Evolutionary conservation across 2,797 vertebrate species (phyloP).

Genomic region (Cheirogaleus major): DNA sequence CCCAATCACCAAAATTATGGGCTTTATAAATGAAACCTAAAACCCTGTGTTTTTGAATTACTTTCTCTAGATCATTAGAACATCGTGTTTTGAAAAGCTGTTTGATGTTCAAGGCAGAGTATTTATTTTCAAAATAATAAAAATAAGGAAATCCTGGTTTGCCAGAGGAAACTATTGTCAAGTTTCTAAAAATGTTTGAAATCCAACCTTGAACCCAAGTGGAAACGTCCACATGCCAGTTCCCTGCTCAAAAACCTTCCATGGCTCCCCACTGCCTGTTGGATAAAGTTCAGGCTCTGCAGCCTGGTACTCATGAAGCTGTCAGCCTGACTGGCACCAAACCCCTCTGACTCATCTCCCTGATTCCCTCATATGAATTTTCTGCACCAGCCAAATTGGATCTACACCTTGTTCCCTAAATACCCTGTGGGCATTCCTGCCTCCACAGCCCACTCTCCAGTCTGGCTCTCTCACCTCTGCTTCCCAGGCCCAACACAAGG

Average conservation of each 20-base stretch:
- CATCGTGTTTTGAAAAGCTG: slow-evolving; percentile 75
- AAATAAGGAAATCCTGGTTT: slow-evolving; percentile 74
- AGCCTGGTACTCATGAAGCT: neutral
- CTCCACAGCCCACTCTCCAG: neutral
- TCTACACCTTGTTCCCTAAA: neutral
- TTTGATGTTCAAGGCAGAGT: slow-evolving; percentile 77
- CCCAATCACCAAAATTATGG: slow-evolving; percentile 69
- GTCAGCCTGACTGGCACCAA: neutral
- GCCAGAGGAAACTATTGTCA: slow-evolving; percentile 71
- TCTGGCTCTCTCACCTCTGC: neutral
- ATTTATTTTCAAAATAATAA: slow-evolving; percentile 78
- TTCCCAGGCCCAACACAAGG: neutral
- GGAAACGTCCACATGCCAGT: slow-evolving; percentile 42
- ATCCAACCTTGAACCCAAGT: slow-evolving; percentile 71
- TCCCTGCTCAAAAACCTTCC: slow-evolving; percentile 38
- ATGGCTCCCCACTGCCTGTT: slow-evolving; percentile 45
- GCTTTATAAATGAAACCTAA: slow-evolving; percentile 71
- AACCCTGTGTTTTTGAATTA: slow-evolving; percentile 76
- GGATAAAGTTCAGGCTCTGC: slow-evolving; percentile 1
- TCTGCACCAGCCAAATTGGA: neutral
- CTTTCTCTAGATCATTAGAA: slow-evolving; percentile 75
- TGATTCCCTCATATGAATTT: neutral
- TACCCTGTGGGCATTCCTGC: neutral
- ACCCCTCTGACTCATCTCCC: neutral
- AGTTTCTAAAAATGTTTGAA: slow-evolving; percentile 69